Base-by-base conservation (phyloP, 2,888 invertebrate species). In the Drosophila colorata region DNA sequence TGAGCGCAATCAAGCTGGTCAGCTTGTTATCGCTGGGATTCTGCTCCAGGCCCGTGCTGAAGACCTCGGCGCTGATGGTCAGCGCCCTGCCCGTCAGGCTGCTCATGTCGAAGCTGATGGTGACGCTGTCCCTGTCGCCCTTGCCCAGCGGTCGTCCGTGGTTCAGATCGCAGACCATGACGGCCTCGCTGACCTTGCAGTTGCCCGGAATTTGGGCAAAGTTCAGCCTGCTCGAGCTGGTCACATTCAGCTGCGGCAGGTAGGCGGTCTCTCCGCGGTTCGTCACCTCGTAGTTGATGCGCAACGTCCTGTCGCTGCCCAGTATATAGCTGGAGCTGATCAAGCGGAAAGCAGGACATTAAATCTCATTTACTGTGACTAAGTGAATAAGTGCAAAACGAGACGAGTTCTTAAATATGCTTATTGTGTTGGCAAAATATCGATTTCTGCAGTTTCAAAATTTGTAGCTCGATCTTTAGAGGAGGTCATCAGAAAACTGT, bases 261-360 rank as follows among this genome's bases (percentile, higher is more conserved):
- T 93, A 93, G 4, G 94, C 93, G 1, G 93, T 92, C 79, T 94
- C 94, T 0, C 93, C 93, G 0, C 68, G 70, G 73, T 93, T 94
- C 4, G 74, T 82, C 1, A 94, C 83, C 8, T 90, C 89, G 60
- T 92, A 92, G 6, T 88, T 87, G 5, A 92, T 63, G 0, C 86
- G 82, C 0, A 92, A 74, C 0, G 89, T 90, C 40, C 84, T 88
- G 56, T 86, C 87, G 48, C 92, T 92, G 18, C 92, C 92, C 64
- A 92, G 60, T 1, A 90, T 87, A 47, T 90, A 92, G 2, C 88
- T 89, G 40, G 89, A 67, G 38, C 92, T 92, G 35, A 20, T 20
- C 1, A n/a, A 6, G 9, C 9, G 9, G 0, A 28, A 28, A 9
- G 2, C 28, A 9, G 28, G 28, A 9, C 28, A 28, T 28, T 28